These are phyloP conservation scores for Harpegnathos saltator DNA, from an alignment of 1,140 invertebrate species.

Conservation along the genomic window DNA sequence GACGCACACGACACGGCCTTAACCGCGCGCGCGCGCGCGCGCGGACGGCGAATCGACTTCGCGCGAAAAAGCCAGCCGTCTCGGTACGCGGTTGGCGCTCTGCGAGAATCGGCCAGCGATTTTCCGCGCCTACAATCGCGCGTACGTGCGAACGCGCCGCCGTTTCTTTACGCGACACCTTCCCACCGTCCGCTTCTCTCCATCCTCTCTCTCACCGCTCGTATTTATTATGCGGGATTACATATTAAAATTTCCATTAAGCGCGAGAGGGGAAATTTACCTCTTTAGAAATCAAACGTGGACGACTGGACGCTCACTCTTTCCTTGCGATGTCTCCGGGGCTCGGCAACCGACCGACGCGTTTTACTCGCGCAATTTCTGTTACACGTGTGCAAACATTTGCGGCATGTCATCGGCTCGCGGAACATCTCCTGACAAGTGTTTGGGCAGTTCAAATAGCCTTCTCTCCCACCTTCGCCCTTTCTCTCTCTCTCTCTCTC, in stretches of 20 bases:
- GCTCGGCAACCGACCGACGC: background rate
- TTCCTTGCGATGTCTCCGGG: background rate
- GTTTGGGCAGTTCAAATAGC: background rate
- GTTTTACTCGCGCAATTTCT: background rate
- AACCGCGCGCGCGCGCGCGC: too few species aligned
- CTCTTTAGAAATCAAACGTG: too few species aligned
- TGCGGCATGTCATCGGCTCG: background rate
- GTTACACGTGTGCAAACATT: constrained; percentile 7
- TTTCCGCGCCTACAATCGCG: background rate
- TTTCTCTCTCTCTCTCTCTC: too few species aligned
- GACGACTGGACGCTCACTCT: background rate
- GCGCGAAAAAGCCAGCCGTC: constrained; percentile 50
- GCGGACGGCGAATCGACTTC: constrained; percentile 67
- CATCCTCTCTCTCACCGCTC: too few species aligned
- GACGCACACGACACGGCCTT: constrained; percentile 68
- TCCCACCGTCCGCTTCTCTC: background rate
- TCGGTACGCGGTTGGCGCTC: background rate
- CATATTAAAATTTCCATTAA: background rate
- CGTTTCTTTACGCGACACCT: background rate
- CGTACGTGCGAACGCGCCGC: background rate
- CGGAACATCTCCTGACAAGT: background rate
- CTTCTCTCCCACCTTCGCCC: too few species aligned
- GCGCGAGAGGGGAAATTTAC: too few species aligned
- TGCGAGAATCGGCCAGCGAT: constrained; percentile 49
- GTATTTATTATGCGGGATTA: background rate